These are phyloP conservation scores for Apotomis turbidana DNA, from an alignment of 2,888 invertebrate genomes.

Conservation along the genomic window DNA sequence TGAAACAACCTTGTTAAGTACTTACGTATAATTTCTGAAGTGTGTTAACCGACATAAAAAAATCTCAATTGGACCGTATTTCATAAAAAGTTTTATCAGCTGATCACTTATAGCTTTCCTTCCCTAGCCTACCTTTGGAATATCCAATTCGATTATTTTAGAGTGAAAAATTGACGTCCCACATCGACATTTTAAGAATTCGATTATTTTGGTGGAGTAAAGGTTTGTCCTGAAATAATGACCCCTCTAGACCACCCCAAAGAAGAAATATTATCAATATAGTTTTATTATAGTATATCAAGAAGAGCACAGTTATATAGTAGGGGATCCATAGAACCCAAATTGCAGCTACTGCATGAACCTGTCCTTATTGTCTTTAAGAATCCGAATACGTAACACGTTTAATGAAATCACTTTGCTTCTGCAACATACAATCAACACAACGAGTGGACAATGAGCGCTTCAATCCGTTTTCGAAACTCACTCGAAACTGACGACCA, in stretches of 20 bases:
- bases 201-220: too few species aligned
- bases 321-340: neutral
- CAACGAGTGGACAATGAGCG: slow-evolving; percentile 27
- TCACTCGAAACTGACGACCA: slow-evolving; percentile 17
- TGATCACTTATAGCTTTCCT: too few species aligned
- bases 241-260: too few species aligned
- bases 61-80: neutral
- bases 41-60: neutral
- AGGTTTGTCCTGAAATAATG: too few species aligned
- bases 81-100: too few species aligned
- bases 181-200: too few species aligned
- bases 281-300: too few species aligned
- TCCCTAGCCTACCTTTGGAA: too few species aligned
- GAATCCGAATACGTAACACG: slow-evolving; percentile 4
- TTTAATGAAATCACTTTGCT: slow-evolving; percentile 7
- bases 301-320: neutral
- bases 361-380: neutral
- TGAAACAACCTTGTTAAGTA: neutral
- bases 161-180: too few species aligned
- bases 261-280: too few species aligned
- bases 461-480: slow-evolving; percentile 31
- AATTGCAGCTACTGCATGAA: neutral
- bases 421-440: slow-evolving; percentile 7
- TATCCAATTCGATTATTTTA: too few species aligned
- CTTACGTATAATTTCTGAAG: too few species aligned